A percentile compares a stretch with the other conserved stretches of the same genome.
Conservation (phyloP, 2,797 vertebrate species). For the Amblyopsis hoosieri region DNA sequence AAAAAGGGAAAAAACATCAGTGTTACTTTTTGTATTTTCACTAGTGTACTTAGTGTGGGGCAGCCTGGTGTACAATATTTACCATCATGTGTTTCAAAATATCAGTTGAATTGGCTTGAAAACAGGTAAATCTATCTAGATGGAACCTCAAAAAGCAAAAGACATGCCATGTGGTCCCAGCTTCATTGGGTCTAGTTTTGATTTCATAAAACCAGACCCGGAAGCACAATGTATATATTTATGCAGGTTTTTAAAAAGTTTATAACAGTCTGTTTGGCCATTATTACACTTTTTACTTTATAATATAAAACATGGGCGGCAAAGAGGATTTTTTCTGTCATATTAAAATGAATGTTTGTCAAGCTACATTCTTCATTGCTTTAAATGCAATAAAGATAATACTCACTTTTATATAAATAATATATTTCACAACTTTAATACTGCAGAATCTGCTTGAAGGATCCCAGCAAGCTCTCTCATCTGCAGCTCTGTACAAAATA, state of each 20-base stretch:
- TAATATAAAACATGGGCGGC: constrained; percentile 93
- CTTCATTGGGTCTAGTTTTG: constrained; percentile 97
- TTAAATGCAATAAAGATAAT: constrained; percentile 99
- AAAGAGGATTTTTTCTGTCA: constrained; percentile 96
- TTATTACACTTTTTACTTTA: constrained; percentile 99
- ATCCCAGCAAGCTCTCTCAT: constrained; percentile 96
- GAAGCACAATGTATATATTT: constrained; percentile 99
- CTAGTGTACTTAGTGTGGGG: constrained; percentile 92
- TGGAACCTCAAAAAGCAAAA: constrained; percentile 94
- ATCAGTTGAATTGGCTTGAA: constrained; percentile 92
- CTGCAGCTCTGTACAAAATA: constrained; percentile 99
- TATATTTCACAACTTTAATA: constrained; percentile 99
- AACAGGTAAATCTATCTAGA: constrained; percentile 93
- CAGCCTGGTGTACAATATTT: constrained; percentile 99
- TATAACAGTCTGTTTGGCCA: constrained; percentile 99
- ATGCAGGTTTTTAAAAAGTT: constrained; percentile 99
- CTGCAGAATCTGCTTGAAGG: constrained; percentile 99
- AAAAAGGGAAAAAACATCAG: constrained; percentile 70
- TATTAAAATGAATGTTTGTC: constrained; percentile 99
- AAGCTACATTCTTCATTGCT: constrained; percentile 99
- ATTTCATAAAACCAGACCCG: constrained; percentile 94
- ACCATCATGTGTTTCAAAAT: constrained; percentile 98
- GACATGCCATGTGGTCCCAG: constrained; percentile 95
- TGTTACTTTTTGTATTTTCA: constrained; percentile 89
- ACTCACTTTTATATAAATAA: constrained; percentile 99